Percentiles rank a stretch among this genome's conserved stretches.
Conservation (phyloP, 2,113 vertebrate species). For the Protobothrops mucrosquamatus region DNA sequence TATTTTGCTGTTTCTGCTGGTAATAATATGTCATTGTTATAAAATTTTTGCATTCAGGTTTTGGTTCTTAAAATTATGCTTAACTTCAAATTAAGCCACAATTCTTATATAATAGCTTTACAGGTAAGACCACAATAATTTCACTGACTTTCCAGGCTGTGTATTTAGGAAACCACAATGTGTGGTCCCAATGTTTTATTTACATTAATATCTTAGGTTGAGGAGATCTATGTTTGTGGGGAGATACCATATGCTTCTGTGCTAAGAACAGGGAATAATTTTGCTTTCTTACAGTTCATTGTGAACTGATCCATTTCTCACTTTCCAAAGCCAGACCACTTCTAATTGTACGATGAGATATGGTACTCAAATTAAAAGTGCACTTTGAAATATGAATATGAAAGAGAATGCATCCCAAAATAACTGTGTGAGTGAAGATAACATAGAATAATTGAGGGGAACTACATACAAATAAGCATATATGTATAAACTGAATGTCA, state of each 20-base stretch:
- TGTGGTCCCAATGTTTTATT: background rate
- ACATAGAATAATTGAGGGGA: background rate
- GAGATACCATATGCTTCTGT: background rate
- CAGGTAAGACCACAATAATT: background rate
- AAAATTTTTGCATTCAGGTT: background rate
- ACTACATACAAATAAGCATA: background rate
- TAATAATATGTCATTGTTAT: background rate
- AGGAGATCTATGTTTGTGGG: background rate
- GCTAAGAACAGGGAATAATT: background rate
- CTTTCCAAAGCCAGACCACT: background rate
- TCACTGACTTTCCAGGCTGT: background rate
- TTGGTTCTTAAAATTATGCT: background rate
- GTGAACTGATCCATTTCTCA: background rate
- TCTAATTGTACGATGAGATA: background rate
- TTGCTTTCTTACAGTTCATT: background rate
- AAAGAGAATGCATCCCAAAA: background rate
- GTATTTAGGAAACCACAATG: background rate
- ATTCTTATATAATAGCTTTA: background rate
- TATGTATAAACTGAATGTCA: background rate
- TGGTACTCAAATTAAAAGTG: background rate
- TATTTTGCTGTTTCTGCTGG: background rate
- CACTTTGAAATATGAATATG: background rate
- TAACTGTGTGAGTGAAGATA: background rate
- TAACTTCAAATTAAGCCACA: background rate
- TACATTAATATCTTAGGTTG: background rate